A percentile compares a stretch with the other conserved stretches of the same genome.
Evolutionary conservation across 2,113 vertebrate species (phyloP).

Genomic region (Pelecanoides urinatrix): DNA sequence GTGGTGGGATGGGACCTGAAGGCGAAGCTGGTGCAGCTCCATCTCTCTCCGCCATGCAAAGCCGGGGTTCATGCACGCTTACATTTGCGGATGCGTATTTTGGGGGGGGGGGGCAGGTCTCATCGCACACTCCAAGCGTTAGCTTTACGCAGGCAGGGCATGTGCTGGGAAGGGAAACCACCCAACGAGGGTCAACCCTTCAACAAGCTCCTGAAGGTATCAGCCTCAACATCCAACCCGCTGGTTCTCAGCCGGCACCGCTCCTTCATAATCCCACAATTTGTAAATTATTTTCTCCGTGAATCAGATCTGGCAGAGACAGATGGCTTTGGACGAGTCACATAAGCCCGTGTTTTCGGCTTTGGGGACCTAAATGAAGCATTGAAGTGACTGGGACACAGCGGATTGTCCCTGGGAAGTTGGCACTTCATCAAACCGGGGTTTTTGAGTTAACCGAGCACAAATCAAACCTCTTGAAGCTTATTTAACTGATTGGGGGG

Average conservation of each 20-base stretch:
- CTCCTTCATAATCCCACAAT: background rate
- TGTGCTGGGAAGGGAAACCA: background rate
- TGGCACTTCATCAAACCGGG: background rate
- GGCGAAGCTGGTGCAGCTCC: background rate
- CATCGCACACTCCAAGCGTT: rapidly evolving
- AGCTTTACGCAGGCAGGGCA: background rate
- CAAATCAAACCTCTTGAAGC: background rate
- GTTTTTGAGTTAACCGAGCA: background rate
- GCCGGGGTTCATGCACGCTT: background rate
- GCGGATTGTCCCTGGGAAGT: background rate
- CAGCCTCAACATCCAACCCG: background rate
- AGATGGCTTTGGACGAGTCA: background rate
- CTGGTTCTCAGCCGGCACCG: background rate
- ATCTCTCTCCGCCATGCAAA: background rate
- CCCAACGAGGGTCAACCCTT: background rate
- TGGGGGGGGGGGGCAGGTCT: rapidly evolving
- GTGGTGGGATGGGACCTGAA: background rate
- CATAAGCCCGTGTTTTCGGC: background rate
- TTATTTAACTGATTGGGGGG: background rate
- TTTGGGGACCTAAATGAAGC: background rate
- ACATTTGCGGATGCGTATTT: background rate
- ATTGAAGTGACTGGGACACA: background rate
- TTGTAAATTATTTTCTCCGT: background rate
- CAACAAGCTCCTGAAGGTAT: background rate
- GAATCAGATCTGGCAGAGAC: background rate